Percentiles rank a stretch among this genome's conserved stretches.
These are phyloP conservation scores for Numenius arquata DNA, from an alignment of 2,113 vertebrate species.

Conservation along the genomic window DNA sequence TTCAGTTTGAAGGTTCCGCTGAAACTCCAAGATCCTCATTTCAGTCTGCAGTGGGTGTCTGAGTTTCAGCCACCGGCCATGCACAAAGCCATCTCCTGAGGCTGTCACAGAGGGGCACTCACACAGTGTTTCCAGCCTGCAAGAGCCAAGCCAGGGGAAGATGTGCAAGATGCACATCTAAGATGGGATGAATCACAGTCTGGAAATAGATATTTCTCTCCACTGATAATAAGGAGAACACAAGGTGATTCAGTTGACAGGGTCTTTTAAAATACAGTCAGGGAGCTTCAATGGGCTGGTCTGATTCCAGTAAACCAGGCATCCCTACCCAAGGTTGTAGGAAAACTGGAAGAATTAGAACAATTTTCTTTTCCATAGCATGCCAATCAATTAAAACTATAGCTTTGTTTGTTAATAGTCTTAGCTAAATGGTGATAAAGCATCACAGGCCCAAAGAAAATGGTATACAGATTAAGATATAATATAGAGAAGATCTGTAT, in stretches of 20 bases:
- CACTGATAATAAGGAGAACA: not conserved
- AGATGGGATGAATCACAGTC: not conserved
- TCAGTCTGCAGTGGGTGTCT: not conserved
- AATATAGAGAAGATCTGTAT: not conserved
- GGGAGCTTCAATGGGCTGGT: not conserved
- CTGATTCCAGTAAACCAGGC: not conserved
- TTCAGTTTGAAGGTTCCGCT: not conserved
- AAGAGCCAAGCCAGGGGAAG: not conserved
- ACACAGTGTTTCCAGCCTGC: not conserved
- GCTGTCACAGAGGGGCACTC: not conserved
- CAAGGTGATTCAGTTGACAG: not conserved
- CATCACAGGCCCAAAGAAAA: not conserved
- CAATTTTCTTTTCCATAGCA: not conserved
- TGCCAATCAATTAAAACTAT: not conserved
- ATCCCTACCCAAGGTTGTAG: not conserved
- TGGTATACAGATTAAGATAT: not conserved
- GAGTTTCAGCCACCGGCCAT: not conserved
- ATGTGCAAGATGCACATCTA: not conserved
- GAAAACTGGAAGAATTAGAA: not conserved
- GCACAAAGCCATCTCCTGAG: not conserved
- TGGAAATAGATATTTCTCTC: not conserved
- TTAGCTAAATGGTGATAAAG: not conserved
- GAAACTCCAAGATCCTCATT: not conserved
- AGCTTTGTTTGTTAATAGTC: not conserved
- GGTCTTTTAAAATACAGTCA: not conserved